Evolutionary conservation across 2,888 invertebrate genomes (phyloP), one percentile per base, ranked within the genome.

Genomic region (Fragum sueziense): DNA sequence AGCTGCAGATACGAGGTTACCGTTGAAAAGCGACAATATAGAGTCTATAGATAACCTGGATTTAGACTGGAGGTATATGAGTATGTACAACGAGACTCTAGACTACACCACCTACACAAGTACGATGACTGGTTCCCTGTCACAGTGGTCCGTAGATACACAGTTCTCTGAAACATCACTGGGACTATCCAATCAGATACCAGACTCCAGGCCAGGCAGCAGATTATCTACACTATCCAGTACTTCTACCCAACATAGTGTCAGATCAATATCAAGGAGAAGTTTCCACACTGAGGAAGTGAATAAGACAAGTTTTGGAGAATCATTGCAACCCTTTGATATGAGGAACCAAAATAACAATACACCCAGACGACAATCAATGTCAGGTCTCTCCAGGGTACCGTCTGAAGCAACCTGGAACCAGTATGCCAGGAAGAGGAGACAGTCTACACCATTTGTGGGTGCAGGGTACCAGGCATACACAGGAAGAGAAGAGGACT

Each of bases 391-490:
- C 6, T 27, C 34, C 6, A 20, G 41, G 27, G 41, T 65, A 27
- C 65, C 65, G 17, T 65, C 65, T 25, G 65, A 65, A 65, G 34
- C 9, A 37, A 37, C 65, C 25, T 65, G 65, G 65, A 65, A 41
- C 41, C n/a, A 27, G 27, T 65, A 33, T 37, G 65, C 34, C 2
- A 27, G 22, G 22, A 65, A 41, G 41, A 65, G 65, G 31, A 37
- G 65, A 65, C 65, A 65, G 37, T 65, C 65, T 41, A 65, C 65
- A 22, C 65, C 65, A 9, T 65, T 33, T 37, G 65, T 65, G 22
- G 65, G 65, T 25, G 20, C 2, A 41, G 65, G n/a, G 65, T 41
- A 65, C 65, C 65, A 41, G 65, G 11, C 14, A 6, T 37, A 37
- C 20, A 14, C 41, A 41, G 65, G 41, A 41, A 65, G 41, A 25